Evolutionary conservation across 2,797 vertebrate genomes (phyloP), one percentile per base, ranked within the genome.

Genomic region (Gobio occitaniae): DNA sequence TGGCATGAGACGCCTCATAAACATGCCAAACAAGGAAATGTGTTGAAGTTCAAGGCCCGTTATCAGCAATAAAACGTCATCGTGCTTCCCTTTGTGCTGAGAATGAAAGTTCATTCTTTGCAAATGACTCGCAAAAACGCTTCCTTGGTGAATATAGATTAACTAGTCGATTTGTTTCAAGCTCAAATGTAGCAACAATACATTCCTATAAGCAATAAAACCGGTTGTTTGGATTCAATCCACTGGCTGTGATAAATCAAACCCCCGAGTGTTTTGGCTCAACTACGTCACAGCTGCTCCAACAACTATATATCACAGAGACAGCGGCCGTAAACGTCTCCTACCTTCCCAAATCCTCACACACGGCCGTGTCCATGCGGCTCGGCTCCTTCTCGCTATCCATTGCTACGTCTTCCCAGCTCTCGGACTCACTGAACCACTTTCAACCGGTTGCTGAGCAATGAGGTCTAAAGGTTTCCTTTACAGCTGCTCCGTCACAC

Each of bases 401-500:
- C 95, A 95, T 94, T 63, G 47, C 41, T 3, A 85, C 44, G 1
- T 6, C 82, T 21, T 6, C 70, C 1, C 61, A 19, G 10, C 36
- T 25, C 82, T 72, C 13, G 41, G 17, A 68, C 50, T 29, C 2
- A 29, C 36, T 4, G n/a, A 78, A 25, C 5, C 66, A 13, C 65
- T n/a, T 82, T 86, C 84, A 74, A 87, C 87, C 75, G 0, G 44
- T 69, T 41, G 44, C 48, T 19, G 80, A 83, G 71, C 38, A 4
- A 47, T 72, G 25, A 61, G 86, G 93, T 89, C 85, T 90, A 95
- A 95, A 95, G 95, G 93, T 95, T 91, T 77, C 21, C 52, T 80
- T 85, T 82, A 92, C 92, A 89, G 90, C 84, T 36, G 84, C 88
- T 52, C 41, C 9, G 7, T 71, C 15, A 32, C 16, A 38, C 6